Conservation (phyloP, 1,140 invertebrate species). For the Marisa cornuarietis region DNA sequence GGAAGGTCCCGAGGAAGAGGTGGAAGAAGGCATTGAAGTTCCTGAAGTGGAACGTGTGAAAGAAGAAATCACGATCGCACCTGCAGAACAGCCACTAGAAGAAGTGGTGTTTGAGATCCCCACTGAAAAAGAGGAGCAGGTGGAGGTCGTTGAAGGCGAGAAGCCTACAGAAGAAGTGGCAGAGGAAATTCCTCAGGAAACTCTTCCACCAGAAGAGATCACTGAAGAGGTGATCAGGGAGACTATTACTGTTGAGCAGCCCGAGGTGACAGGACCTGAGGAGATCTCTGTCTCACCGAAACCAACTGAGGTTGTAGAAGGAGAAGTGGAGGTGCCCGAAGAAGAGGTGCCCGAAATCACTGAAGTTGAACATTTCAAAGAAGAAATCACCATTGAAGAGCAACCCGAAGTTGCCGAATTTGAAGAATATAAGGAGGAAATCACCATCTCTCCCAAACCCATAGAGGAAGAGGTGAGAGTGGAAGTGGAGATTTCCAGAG, state of each 20-base stretch:
- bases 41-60: no score
- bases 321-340: slow-evolving; percentile 1
- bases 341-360: not conserved
- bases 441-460: no score
- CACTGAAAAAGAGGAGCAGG: slow-evolving; percentile 22
- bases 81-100: no score
- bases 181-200: slow-evolving; percentile 2
- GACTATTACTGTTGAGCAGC: not conserved
- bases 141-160: not conserved
- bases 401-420: not conserved
- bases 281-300: not conserved
- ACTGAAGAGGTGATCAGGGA: not conserved
- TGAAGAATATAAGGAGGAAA: no score
- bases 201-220: no score
- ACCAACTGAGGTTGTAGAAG: not conserved
- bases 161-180: slow-evolving; percentile 7
- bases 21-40: no score
- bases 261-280: not conserved
- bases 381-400: not conserved
- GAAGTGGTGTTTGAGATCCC: slow-evolving; percentile 7
- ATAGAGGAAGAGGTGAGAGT: slow-evolving; percentile 18
- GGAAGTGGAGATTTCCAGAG: slow-evolving; percentile 15
- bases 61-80: no score
- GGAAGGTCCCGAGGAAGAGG: no score
- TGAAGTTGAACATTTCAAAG: slow-evolving; percentile 9